Percentiles rank a stretch among this genome's conserved stretches.
These are phyloP conservation scores for Drosophila watanabei DNA, from an alignment of 1,140 invertebrate genomes.

Conservation along the genomic window DNA sequence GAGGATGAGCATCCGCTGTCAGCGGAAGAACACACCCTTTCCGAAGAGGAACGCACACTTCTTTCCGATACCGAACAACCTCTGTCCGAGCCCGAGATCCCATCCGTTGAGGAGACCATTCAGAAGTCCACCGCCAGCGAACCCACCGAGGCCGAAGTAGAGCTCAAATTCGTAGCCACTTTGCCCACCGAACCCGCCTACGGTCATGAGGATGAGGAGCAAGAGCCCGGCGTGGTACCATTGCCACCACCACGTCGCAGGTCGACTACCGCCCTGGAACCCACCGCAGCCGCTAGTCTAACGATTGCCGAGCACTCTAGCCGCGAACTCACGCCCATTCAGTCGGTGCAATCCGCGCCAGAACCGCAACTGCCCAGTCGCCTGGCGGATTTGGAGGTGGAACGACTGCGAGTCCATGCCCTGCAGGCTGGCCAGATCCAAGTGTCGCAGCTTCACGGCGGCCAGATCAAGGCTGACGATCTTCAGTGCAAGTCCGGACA, in stretches of 20 bases:
- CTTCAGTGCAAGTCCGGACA: constrained; percentile 88
- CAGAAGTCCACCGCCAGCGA: constrained; percentile 44
- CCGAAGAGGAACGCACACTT: constrained; percentile 33
- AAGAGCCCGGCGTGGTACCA: constrained; percentile 40
- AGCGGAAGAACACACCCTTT: constrained; percentile 19
- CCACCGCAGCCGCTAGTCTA: constrained; percentile 25
- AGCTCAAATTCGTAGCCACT: constrained; percentile 59
- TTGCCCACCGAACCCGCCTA: constrained; percentile 62
- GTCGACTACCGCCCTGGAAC: constrained; percentile 69
- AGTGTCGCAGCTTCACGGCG: constrained; percentile 92
- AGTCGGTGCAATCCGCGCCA: constrained; percentile 45
- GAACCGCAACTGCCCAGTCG: constrained; percentile 61
- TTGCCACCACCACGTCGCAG: constrained; percentile 77
- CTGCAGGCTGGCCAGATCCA: constrained; percentile 91
- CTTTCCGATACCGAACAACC: constrained; percentile 36
- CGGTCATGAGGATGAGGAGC: constrained; percentile 25
- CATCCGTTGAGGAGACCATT: constrained; percentile 20
- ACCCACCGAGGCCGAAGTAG: constrained; percentile 63
- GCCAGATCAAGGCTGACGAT: constrained; percentile 87
- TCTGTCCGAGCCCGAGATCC: constrained; percentile 14
- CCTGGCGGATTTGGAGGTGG: constrained; percentile 91
- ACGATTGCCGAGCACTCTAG: constrained; percentile 53
- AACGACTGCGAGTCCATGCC: constrained; percentile 91
- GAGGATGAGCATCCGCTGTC: constrained; percentile 39
- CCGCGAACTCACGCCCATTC: constrained; percentile 65